Evolutionary conservation across 2,113 vertebrate genomes (phyloP).

Genomic region (Andinoacara biseriatus): DNA sequence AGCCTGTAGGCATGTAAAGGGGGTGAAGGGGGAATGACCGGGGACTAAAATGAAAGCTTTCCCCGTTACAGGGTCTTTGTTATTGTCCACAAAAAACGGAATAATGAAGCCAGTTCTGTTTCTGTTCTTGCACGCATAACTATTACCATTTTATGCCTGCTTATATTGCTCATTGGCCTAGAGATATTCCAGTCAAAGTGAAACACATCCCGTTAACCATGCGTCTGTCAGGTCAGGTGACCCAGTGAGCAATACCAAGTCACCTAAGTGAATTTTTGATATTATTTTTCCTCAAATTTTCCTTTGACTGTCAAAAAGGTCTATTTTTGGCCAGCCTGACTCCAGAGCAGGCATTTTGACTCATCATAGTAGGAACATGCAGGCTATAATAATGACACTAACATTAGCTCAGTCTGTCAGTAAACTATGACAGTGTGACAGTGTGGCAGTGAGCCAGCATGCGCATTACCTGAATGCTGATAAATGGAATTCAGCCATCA

Average conservation of each 20-base stretch:
- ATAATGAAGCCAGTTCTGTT: neutral
- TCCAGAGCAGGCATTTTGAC: neutral
- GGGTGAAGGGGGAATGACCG: neutral
- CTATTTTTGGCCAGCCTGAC: neutral
- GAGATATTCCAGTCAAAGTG: neutral
- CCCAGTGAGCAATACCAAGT: neutral
- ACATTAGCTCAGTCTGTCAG: neutral
- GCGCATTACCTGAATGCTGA: neutral
- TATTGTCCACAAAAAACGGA: neutral
- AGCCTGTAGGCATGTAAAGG: conserved; percentile 3
- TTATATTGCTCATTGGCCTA: neutral
- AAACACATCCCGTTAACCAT: neutral
- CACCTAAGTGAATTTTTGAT: neutral
- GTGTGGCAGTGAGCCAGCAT: conserved; percentile 8
- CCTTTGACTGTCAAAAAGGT: neutral
- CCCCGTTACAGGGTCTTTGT: neutral
- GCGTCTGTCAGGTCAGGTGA: neutral
- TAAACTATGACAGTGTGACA: neutral
- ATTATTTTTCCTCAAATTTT: neutral
- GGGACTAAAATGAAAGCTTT: neutral
- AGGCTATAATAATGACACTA: neutral
- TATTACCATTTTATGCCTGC: neutral
- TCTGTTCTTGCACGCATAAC: neutral
- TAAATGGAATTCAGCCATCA: neutral
- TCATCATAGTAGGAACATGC: neutral